Evolutionary conservation across 2,113 vertebrate genomes (phyloP).

Genomic region (Chloebia gouldiae): DNA sequence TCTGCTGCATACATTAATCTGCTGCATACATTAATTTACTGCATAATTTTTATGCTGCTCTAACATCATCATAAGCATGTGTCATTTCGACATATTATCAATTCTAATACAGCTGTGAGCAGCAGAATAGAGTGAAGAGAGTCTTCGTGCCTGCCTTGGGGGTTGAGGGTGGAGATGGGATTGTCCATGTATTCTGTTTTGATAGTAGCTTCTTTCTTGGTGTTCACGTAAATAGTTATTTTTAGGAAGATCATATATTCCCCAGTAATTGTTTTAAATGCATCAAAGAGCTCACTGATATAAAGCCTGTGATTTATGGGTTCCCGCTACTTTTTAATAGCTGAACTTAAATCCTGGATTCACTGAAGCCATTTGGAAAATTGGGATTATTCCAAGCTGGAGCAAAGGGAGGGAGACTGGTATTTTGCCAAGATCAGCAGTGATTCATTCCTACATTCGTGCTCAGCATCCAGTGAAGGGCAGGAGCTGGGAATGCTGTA

Average conservation of each 20-base stretch:
- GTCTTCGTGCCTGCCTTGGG: not conserved
- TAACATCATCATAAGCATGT: not conserved
- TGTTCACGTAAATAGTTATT: conserved; percentile 46
- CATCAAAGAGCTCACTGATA: conserved; percentile 45
- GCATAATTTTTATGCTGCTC: not conserved
- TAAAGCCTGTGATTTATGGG: conserved; percentile 60
- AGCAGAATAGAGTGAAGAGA: not conserved
- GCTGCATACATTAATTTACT: not conserved
- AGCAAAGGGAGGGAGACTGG: conserved; percentile 64
- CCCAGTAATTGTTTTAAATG: conserved; percentile 61
- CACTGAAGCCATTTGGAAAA: conserved; percentile 66
- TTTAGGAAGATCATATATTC: conserved; percentile 57
- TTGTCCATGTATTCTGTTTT: not conserved
- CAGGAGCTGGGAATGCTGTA: conserved; percentile 62
- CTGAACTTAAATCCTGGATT: conserved; percentile 63
- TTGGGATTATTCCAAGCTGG: conserved; percentile 65
- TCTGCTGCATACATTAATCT: not conserved
- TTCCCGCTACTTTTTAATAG: conserved; percentile 61
- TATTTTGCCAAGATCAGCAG: conserved; percentile 68
- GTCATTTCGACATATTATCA: not conserved
- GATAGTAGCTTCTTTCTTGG: conserved; percentile 21
- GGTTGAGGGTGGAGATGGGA: not conserved
- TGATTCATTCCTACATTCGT: conserved; percentile 68
- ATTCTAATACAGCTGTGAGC: conserved; percentile 22
- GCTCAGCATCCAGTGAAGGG: conserved; percentile 65